Base-by-base conservation (phyloP, 2,797 vertebrate genomes). In the Morus bassanus region DNA sequence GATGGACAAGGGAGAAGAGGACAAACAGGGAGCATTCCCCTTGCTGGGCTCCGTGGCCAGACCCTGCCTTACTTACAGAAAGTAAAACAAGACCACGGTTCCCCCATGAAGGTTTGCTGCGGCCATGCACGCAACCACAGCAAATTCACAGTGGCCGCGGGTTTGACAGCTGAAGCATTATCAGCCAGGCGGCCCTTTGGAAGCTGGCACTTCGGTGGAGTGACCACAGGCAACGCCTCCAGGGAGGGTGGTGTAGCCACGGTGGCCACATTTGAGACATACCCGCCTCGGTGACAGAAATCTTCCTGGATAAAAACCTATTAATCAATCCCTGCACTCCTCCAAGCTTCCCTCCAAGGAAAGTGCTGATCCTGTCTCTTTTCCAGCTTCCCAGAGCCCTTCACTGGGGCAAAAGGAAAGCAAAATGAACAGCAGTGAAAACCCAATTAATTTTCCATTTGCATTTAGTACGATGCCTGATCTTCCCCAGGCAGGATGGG, bases 171-270 rank as follows among this genome's bases (percentile, higher is more conserved):
- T 37, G n/a, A 41, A n/a, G 45, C 9, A 4, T 41, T 33, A 25
- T 5, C 13, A 2, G 50, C 37, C 17, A 0, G 31, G 33, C 3
- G 7, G 53, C 16, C 23, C 5, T 17, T 14, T 22, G 67, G 78
- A 37, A 88, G 39, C 39, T 3, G 7, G 14, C 1, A 18, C 39
- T 53, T 46, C 11, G 35, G 46, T 5, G 9, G 45, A 57, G 31
- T 1, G 60, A 56, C 79, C 73, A 23, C 53, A 56, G 14, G 41
- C 9, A 0, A 33, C 1, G 9, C 30, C 79, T 61, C 54, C 4
- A 0, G 43, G 54, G 85, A 31, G 1, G 2, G 37, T 0, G 4
- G 59, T 4, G 1, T 2, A 23, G 51, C 78, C 46, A 0, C 57
- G 2, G 33, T 18, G 57, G 77, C 64, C 89, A 46, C 65, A n/a